Conservation (phyloP, 2,888 invertebrate genomes). For the Agonopterix arenella region DNA sequence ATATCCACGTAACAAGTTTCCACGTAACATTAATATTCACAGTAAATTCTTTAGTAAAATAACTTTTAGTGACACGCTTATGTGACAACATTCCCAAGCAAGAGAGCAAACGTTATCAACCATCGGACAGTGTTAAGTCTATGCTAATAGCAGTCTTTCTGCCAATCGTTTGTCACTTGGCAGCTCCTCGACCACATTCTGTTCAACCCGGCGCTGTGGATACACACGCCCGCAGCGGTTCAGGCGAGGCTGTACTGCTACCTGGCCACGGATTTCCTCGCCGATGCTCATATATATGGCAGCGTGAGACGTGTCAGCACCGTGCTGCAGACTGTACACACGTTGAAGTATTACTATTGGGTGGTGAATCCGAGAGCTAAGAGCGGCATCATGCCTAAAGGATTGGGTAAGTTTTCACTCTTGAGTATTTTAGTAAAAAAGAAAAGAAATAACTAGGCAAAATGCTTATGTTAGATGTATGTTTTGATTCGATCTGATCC, state of each 20-base stretch:
- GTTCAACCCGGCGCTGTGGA: conserved; percentile 99
- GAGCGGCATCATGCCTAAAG: conserved; percentile 97
- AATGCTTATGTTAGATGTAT: too few relatives aligned
- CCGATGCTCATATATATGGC: conserved; percentile 97
- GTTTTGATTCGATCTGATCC: too few relatives aligned
- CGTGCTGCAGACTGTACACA: conserved; percentile 98
- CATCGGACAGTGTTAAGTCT: conserved; percentile 71
- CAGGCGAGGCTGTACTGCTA: conserved; percentile 97
- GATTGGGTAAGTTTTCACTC: conserved; percentile 83
- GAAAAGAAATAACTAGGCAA: too few relatives aligned
- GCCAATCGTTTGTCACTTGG: conserved; percentile 93
- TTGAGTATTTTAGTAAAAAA: too few relatives aligned
- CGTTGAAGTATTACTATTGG: conserved; percentile 99
- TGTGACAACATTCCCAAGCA: conserved; percentile 29
- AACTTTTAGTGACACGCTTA: too few relatives aligned
- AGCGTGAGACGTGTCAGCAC: conserved; percentile 98
- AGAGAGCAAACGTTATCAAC: conserved; percentile 64
- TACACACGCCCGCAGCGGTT: conserved; percentile 97
- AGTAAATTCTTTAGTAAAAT: too few relatives aligned
- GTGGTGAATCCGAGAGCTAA: conserved; percentile 96
- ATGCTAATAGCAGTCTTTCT: conserved; percentile 89
- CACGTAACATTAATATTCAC: too few relatives aligned
- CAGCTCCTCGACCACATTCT: conserved; percentile 99
- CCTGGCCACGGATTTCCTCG: conserved; percentile 98
- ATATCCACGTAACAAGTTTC: too few relatives aligned